These are phyloP conservation scores for Scaptodrosophila lebanonensis DNA, from an alignment of 1,140 invertebrate genomes.

Conservation along the genomic window DNA sequence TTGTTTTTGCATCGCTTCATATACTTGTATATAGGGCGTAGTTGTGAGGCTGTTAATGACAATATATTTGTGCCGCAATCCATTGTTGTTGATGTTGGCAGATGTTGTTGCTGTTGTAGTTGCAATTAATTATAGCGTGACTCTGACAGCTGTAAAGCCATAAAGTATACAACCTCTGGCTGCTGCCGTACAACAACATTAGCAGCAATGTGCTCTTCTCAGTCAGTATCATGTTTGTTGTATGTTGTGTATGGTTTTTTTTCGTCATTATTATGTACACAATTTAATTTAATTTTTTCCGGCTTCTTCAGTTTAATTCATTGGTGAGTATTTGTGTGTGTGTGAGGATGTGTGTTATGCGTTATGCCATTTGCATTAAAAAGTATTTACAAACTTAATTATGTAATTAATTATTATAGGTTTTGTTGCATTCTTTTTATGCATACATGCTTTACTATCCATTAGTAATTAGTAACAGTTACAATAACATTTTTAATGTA, in stretches of 20 bases:
- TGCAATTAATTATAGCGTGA: slow-evolving; percentile 49
- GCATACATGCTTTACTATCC: slow-evolving; percentile 38
- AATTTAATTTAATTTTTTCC: slow-evolving; percentile 40
- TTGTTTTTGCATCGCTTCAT: no score
- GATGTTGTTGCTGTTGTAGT: slow-evolving; percentile 9
- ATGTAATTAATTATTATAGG: slow-evolving; percentile 57
- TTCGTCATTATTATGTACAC: slow-evolving; percentile 56
- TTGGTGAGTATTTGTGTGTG: slow-evolving; percentile 14
- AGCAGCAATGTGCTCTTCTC: slow-evolving; percentile 34
- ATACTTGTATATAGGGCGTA: no score
- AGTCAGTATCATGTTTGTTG: slow-evolving; percentile 41
- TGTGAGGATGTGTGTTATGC: slow-evolving; percentile 33
- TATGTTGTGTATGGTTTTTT: slow-evolving; percentile 9
- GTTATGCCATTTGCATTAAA: slow-evolving; percentile 60
- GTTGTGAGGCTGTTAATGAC: no score
- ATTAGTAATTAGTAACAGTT: slow-evolving; percentile 66
- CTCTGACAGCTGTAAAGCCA: slow-evolving; percentile 40
- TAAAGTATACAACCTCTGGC: slow-evolving; percentile 10
- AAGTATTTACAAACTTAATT: slow-evolving; percentile 69
- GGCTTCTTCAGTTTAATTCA: slow-evolving; percentile 4
- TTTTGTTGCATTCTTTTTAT: slow-evolving; percentile 6
- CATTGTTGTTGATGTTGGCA: background rate
- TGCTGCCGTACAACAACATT: slow-evolving; percentile 3
- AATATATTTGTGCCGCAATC: background rate
- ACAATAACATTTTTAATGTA: slow-evolving; percentile 47